These are phyloP conservation scores for Chrysolina americana DNA, from an alignment of 2,888 invertebrate species.

Conservation along the genomic window DNA sequence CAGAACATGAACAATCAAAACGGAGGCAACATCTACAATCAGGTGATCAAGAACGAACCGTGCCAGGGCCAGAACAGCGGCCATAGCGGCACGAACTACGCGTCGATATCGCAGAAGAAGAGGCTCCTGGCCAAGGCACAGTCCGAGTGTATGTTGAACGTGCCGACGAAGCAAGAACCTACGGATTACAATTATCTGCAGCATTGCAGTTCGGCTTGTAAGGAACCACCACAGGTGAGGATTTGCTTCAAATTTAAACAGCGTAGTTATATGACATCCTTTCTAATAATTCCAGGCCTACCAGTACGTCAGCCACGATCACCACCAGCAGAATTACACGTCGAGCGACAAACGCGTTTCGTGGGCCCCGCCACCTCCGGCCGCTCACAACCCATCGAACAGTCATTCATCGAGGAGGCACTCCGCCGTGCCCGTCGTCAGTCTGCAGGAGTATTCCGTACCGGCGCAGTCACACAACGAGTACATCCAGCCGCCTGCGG, in stretches of 20 bases:
- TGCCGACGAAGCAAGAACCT: slow-evolving; percentile 77
- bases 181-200: slow-evolving; percentile 60
- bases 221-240: slow-evolving; percentile 66
- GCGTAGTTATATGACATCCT: background rate
- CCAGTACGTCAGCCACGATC: slow-evolving; percentile 60
- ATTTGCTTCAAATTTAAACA: background rate
- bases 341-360: slow-evolving; percentile 73
- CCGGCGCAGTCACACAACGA: slow-evolving; percentile 72
- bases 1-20: slow-evolving; percentile 40
- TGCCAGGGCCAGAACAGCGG: slow-evolving; percentile 62
- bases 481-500: slow-evolving; percentile 73
- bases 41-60: slow-evolving; percentile 73
- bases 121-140: slow-evolving; percentile 90
- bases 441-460: slow-evolving; percentile 67
- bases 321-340: slow-evolving; percentile 60
- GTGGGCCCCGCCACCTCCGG: slow-evolving; percentile 72
- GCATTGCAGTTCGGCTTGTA: slow-evolving; percentile 70
- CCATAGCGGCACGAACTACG: slow-evolving; percentile 60
- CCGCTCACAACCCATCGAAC: slow-evolving; percentile 67
- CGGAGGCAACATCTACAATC: slow-evolving; percentile 54
- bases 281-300: slow-evolving; percentile 47
- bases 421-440: slow-evolving; percentile 68
- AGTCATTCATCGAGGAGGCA: slow-evolving; percentile 65
- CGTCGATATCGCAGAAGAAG: slow-evolving; percentile 90
- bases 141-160: slow-evolving; percentile 78